A percentile compares a stretch with the other conserved stretches of the same genome.
Evolutionary conservation across 1,140 invertebrate genomes (phyloP).

Genomic region (Drosophila carrolli): DNA sequence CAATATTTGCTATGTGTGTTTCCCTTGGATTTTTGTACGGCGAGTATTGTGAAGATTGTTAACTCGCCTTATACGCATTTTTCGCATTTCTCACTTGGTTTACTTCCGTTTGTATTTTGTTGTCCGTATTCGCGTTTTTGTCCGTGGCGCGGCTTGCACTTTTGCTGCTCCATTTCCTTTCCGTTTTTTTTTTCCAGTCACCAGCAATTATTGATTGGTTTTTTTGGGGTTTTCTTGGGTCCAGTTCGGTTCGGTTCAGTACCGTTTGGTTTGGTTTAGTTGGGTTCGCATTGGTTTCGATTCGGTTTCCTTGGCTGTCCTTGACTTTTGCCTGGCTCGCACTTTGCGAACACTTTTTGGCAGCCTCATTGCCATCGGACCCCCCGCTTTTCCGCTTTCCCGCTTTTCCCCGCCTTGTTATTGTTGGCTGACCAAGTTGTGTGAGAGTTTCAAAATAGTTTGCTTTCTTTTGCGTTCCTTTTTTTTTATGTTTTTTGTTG

Average conservation of each 20-base stretch:
- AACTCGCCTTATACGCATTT: constrained; percentile 33
- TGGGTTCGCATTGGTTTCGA: constrained; percentile 23
- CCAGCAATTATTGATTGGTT: constrained; percentile 68
- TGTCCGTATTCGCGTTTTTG: constrained; percentile 29
- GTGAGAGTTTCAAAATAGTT: constrained; percentile 73
- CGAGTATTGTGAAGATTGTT: neutral
- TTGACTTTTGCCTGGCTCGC: constrained; percentile 76
- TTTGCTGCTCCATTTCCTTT: constrained; percentile 51
- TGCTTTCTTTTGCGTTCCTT: constrained; percentile 19
- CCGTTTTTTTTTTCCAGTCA: constrained; percentile 41
- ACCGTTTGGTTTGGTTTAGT: constrained; percentile 53
- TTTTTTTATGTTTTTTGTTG: constrained; percentile 32
- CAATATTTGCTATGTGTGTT: too few relatives aligned
- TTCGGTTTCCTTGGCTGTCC: constrained; percentile 51
- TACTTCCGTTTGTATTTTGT: constrained; percentile 4
- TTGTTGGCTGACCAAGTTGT: constrained; percentile 59
- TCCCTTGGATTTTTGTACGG: too few relatives aligned
- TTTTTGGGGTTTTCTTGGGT: constrained; percentile 24
- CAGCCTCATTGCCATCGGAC: constrained; percentile 71
- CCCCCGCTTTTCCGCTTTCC: constrained; percentile 14
- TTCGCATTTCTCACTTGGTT: constrained; percentile 2
- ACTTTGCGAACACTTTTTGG: constrained; percentile 77
- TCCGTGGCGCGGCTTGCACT: constrained; percentile 28
- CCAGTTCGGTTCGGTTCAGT: constrained; percentile 18
- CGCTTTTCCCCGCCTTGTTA: constrained; percentile 17